Base-by-base conservation (phyloP, 2,888 invertebrate species). In the Pachymerium ferrugineum region DNA sequence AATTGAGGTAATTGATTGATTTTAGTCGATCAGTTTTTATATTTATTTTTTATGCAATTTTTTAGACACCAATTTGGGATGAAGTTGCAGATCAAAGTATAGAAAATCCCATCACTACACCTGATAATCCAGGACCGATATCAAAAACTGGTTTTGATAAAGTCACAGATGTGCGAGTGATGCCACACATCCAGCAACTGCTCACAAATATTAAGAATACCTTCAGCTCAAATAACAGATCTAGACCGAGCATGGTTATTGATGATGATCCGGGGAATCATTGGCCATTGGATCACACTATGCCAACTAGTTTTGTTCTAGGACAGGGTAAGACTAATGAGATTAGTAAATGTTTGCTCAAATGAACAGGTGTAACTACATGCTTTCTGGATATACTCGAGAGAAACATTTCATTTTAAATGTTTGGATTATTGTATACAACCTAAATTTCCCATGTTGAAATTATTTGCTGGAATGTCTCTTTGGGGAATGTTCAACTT, bases 101-200 rank as follows among this genome's bases (percentile, higher is more conserved):
- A 6, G 74, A 67, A 79, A 76, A 79, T 80, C 76, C 78, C 4
- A 78, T 79, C 54, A 77, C 79, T 16, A 79, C 80, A 70, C 79
- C 78, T 14, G 78, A 80, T 30, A 80, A 81, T 78, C 81, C 82
- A 78, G 19, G 74, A 25, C 28, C 38, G 22, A 10, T 72, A 82
- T 83, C 30, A 79, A 82, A 76, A 82, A 82, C 72, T 83, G 54
- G 28, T 54, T 54, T 54, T 10, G 71, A 71, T 35, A 71, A 71
- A 35, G 35, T 71, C 10, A 38, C 72, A 4, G 42, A 72, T 54
- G 25, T 85, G 76, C 84, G 86, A 76, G 82, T 85, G 77, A 83
- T 89, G 85, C 90, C 90, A 78, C 88, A 89, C 82, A 87, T 90
- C 82, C 88, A 87, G 82, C 87, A 86, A 81, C 85, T 90, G 79